Evolutionary conservation across 2,113 vertebrate genomes (phyloP).

Genomic region (Varanus salvator): DNA sequence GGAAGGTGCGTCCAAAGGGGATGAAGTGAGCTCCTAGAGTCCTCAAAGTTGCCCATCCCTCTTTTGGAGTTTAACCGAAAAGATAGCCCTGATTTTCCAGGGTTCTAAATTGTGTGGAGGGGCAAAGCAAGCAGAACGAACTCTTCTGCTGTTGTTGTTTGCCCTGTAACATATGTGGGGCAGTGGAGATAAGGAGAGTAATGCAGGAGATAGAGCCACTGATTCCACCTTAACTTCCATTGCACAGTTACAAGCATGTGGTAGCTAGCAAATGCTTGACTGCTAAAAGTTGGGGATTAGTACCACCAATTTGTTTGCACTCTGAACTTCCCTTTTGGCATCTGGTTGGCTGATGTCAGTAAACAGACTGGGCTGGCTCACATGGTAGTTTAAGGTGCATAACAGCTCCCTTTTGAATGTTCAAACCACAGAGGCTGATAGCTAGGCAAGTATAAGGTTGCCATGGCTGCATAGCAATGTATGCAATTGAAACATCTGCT

Average conservation of each 20-base stretch:
- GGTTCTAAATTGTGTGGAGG: not conserved
- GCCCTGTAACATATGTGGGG: not conserved
- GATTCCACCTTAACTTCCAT: not conserved
- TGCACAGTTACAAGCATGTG: not conserved
- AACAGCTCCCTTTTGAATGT: no score
- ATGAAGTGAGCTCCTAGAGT: no score
- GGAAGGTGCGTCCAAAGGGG: no score
- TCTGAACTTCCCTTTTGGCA: conserved; percentile 1
- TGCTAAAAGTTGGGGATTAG: not conserved
- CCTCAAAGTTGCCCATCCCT: no score
- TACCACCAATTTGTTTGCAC: not conserved
- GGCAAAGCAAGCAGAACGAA: not conserved
- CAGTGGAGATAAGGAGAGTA: not conserved
- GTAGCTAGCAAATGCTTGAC: not conserved
- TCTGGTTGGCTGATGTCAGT: not conserved
- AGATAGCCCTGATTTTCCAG: not conserved
- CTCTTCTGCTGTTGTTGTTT: not conserved
- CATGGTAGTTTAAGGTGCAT: no score
- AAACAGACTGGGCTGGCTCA: not conserved
- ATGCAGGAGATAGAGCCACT: not conserved
- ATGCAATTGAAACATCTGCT: no score
- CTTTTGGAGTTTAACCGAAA: no score
- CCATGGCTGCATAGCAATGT: no score
- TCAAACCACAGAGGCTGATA: no score
- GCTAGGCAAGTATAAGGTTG: no score